phyloP scores from a whole-genome alignment of 2,113 vertebrate species.

The Smithornis capensis region DNA sequence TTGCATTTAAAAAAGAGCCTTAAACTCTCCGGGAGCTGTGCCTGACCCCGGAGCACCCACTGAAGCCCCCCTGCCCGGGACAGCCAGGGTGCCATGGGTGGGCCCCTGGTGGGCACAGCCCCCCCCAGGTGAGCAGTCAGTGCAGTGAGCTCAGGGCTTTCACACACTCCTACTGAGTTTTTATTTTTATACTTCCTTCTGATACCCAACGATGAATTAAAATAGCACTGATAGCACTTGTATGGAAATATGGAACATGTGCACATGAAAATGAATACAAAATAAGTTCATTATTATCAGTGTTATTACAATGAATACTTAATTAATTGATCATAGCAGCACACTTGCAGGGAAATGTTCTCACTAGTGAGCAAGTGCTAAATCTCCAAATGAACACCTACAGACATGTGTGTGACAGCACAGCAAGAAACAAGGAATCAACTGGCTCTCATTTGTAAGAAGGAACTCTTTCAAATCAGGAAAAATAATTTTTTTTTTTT shows the following conservation, averaged over 20 bases:
- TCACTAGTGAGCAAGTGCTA: constrained; percentile 27
- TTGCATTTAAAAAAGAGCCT: rapidly evolving
- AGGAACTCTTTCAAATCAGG: not conserved
- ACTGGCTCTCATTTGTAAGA: not conserved
- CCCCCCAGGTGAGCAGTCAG: rapidly evolving
- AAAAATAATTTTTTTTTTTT: too few species aligned
- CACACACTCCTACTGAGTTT: not conserved
- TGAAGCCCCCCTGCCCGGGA: rapidly evolving
- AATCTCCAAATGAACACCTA: constrained; percentile 33
- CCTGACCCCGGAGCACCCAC: rapidly evolving
- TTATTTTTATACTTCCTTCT: not conserved
- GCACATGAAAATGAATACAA: not conserved
- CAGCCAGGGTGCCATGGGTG: rapidly evolving
- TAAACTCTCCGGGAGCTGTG: rapidly evolving
- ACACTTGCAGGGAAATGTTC: not conserved
- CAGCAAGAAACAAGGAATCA: not conserved
- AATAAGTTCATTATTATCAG: not conserved
- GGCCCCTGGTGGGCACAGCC: rapidly evolving
- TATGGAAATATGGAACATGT: not conserved
- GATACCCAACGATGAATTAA: not conserved
- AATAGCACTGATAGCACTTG: not conserved
- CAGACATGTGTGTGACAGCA: not conserved
- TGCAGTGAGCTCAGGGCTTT: rapidly evolving
- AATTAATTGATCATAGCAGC: constrained; percentile 21
- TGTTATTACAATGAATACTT: constrained; percentile 35